Base-by-base conservation (phyloP, 2,113 vertebrate species). In the Spea bombifrons region DNA sequence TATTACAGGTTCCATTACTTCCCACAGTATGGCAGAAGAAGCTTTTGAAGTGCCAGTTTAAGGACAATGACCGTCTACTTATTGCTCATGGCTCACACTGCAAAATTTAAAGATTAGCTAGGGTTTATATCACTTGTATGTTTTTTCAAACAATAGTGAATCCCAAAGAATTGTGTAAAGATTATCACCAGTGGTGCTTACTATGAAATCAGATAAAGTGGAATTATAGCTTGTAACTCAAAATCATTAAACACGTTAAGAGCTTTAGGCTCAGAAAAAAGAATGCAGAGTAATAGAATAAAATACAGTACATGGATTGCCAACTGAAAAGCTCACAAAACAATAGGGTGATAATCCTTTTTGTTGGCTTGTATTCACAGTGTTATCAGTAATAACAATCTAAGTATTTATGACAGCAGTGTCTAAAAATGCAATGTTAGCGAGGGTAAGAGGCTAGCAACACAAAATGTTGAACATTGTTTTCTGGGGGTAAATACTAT, bases 201-300 rank as follows among this genome's bases (percentile, higher is more conserved):
- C 47, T 83, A 49, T 78, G 84, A 7, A 30, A 81, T 45, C 74
- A 82, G 45, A 80, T 16, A 85, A 84, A 83, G 81, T 45, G 0
- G 61, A 81, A 0, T 0, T 43, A 13, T 80, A 4, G 15, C 65
- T 49, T 47, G 64, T 68, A 81, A 63, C 43, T 30, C 6, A 3
- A 69, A 80, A 71, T 63, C 48, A 82, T 78, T 13, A 79, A 72
- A 68, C 49, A 75, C 74, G n/a, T 83, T 43, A 12, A 52, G n/a
- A 82, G 8, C 17, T 17, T 66, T 45, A 44, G 53, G 13, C 16
- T 5, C 8, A 77, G 76, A 63, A 30, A 45, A 67, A 0, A 73
- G 30, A 8, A 13, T 61, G 83, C 81, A 80, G 7, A 70, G 74
- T 16, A 80, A 64, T 8, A 12, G 4, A 13, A 59, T 59, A 59